phyloP scores from a whole-genome alignment of 53 echinoderm and acorn worm species.

The Luidia sarsii region DNA sequence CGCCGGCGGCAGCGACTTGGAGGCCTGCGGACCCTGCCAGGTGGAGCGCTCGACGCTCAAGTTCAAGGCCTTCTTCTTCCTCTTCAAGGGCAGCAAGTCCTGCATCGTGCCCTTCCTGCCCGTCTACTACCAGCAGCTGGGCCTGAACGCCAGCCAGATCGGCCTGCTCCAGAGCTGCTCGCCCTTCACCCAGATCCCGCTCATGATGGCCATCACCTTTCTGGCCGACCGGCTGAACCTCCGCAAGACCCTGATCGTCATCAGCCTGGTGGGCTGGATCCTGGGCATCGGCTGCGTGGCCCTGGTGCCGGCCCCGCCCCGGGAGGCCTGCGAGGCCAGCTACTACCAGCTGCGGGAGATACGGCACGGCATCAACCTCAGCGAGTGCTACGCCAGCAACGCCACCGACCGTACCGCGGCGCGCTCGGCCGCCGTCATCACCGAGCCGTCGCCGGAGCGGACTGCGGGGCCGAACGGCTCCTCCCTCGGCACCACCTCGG shows the following conservation, averaged over 20 bases:
- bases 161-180: conserved; percentile 65
- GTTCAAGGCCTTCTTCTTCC: conserved; percentile 67
- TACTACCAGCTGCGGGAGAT: not conserved
- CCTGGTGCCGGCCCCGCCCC: conserved; percentile 41
- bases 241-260: conserved; percentile 53
- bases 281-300: conserved; percentile 45
- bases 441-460: not conserved
- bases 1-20: not conserved
- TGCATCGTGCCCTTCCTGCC: conserved; percentile 64
- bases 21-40: not conserved
- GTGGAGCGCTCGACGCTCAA: conserved; percentile 50
- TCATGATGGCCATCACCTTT: conserved; percentile 58
- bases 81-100: conserved; percentile 68
- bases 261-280: conserved; percentile 57
- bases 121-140: conserved; percentile 57
- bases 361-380: not conserved
- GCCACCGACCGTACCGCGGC: not conserved
- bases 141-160: conserved; percentile 59
- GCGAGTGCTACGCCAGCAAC: not conserved
- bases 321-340: conserved; percentile 5
- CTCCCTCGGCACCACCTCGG: not conserved
- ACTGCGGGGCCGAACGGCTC: not conserved
- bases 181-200: conserved; percentile 57
- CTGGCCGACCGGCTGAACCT: conserved; percentile 65
- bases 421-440: not conserved